phyloP scores from a whole-genome alignment of 2,113 vertebrate genomes.

The Oxygymnocypris stewartii region DNA sequence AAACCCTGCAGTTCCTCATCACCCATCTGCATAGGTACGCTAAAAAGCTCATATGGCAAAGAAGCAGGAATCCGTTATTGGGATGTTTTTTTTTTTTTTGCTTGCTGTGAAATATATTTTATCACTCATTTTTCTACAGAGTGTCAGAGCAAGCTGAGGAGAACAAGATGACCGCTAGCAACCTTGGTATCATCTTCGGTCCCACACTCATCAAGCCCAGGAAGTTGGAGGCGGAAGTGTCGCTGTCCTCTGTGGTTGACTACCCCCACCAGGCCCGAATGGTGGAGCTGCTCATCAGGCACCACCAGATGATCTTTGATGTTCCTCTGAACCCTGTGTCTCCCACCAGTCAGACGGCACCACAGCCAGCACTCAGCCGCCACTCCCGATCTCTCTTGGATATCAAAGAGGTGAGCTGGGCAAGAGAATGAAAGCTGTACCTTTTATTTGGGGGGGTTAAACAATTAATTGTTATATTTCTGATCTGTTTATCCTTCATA shows the following conservation, averaged over 20 bases:
- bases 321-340: conserved; percentile 67
- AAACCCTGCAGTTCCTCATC: conserved; percentile 87
- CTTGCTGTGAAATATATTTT: not conserved
- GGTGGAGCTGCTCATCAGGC: conserved; percentile 88
- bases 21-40: conserved; percentile 88
- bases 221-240: conserved; percentile 87
- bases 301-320: conserved; percentile 87
- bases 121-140: conserved; percentile 65
- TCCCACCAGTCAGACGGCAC: conserved; percentile 57
- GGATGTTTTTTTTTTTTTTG: not conserved
- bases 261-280: conserved; percentile 92
- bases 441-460: too few species aligned
- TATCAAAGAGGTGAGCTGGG: conserved; percentile 84
- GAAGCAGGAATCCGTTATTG: not conserved
- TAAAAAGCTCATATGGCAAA: not conserved
- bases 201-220: conserved; percentile 90
- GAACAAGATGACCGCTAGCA: conserved; percentile 97
- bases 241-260: conserved; percentile 93
- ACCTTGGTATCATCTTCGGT: conserved; percentile 95
- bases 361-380: conserved; percentile 73
- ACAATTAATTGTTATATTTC: too few species aligned
- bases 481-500: conserved; percentile 32
- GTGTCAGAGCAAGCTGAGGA: conserved; percentile 89
- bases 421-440: not conserved
- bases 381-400: conserved; percentile 77